These are phyloP conservation scores for Crocodylus rhombifer DNA, from an alignment of 2,797 vertebrate species.

Conservation along the genomic window DNA sequence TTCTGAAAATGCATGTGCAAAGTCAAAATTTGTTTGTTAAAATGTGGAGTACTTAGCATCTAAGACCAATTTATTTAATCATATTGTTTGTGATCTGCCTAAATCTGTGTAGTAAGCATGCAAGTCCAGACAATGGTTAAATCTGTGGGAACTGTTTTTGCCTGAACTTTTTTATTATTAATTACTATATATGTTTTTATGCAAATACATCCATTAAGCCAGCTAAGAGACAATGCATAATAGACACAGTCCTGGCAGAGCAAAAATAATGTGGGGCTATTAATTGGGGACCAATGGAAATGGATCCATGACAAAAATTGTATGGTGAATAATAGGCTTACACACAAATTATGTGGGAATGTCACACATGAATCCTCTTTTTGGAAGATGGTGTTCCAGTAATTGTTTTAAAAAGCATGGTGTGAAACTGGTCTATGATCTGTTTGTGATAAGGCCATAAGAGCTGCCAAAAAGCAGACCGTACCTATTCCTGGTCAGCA, in stretches of 20 bases:
- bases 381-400: rapidly evolving
- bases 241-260: not conserved
- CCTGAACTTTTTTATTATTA: not conserved
- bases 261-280: not conserved
- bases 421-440: not conserved
- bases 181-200: not conserved
- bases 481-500: too few species aligned
- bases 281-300: not conserved
- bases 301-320: not conserved
- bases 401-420: not conserved
- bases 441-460: too few species aligned
- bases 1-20: not conserved
- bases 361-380: not conserved
- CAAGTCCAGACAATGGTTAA: not conserved
- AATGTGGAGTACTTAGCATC: not conserved
- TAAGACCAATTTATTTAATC: not conserved
- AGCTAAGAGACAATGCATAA: not conserved
- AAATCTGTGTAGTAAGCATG: not conserved
- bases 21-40: not conserved
- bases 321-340: not conserved
- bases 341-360: not conserved
- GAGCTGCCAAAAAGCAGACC: too few species aligned
- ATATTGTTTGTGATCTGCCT: rapidly evolving
- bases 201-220: not conserved
- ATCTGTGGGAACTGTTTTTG: not conserved